phyloP scores from a whole-genome alignment of 2,113 vertebrate species.

The Ellobius talpinus region DNA sequence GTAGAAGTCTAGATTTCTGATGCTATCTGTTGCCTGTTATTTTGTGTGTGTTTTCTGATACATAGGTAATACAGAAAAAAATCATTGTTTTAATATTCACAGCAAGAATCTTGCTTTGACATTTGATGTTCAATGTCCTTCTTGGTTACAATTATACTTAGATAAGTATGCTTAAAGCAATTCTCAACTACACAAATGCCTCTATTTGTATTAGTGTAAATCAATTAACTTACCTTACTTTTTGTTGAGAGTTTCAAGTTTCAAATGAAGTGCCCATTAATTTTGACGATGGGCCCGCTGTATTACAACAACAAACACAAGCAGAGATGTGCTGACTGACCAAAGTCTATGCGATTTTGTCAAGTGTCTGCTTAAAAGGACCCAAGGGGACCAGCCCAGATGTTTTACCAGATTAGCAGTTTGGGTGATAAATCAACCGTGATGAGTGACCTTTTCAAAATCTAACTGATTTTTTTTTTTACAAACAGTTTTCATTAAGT shows the following conservation, averaged over 20 bases:
- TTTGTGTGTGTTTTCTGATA: neutral
- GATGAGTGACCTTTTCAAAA: neutral
- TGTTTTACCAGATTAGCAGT: neutral
- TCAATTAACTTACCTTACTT: constrained; percentile 61
- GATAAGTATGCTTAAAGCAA: constrained; percentile 42
- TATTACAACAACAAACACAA: constrained; percentile 55
- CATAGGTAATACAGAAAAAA: neutral
- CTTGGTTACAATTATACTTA: constrained; percentile 42
- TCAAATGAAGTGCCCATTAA: constrained; percentile 56
- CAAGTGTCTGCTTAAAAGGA: neutral
- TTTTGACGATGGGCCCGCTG: constrained; percentile 18
- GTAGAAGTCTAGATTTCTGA: constrained; percentile 15
- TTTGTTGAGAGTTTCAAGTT: constrained; percentile 46
- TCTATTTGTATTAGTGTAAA: constrained; percentile 61
- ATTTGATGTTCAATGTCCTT: constrained; percentile 51
- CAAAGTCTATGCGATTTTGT: neutral
- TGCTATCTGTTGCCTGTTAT: constrained; percentile 4
- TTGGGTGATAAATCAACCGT: neutral
- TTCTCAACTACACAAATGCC: constrained; percentile 46
- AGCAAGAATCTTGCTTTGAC: constrained; percentile 12
- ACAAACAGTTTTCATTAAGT: neutral
- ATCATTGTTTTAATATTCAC: constrained; percentile 30
- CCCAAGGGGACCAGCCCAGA: neutral
- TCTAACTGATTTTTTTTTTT: neutral
- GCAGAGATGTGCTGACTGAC: constrained; percentile 9